These are phyloP conservation scores for Lottia scabra DNA, from an alignment of 2,888 invertebrate genomes.

Conservation along the genomic window DNA sequence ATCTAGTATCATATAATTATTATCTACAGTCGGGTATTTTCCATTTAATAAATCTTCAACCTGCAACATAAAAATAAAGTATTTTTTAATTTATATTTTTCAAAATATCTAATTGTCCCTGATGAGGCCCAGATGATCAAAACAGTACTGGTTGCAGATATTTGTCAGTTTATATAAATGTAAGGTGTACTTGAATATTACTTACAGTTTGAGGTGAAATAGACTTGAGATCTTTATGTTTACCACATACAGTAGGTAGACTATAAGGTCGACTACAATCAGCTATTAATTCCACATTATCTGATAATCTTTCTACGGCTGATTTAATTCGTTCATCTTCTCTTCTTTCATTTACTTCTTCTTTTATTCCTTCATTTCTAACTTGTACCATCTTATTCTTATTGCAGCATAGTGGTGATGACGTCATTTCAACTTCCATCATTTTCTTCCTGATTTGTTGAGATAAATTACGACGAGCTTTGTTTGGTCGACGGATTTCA, in stretches of 20 bases:
- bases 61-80: neutral
- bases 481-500: too few species aligned
- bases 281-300: neutral
- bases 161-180: too few species aligned
- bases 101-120: too few species aligned
- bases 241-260: slow-evolving; percentile 11
- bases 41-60: slow-evolving; percentile 76
- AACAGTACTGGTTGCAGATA: too few species aligned
- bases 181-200: neutral
- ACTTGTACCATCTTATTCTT: neutral
- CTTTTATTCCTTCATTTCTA: neutral
- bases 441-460: too few species aligned
- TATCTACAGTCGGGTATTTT: slow-evolving; percentile 76
- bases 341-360: neutral
- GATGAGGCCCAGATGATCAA: too few species aligned
- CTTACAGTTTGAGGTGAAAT: slow-evolving; percentile 4
- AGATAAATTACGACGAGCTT: too few species aligned
- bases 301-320: neutral
- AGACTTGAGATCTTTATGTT: slow-evolving; percentile 16
- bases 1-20: slow-evolving; percentile 84
- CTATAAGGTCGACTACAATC: slow-evolving; percentile 5
- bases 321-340: neutral
- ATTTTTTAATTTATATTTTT: too few species aligned
- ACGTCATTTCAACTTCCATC: too few species aligned
- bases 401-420: too few species aligned